Percentiles rank a stretch among this genome's conserved stretches.
Evolutionary conservation across 2,113 vertebrate species (phyloP).

Genomic region (Urocitellus parryii): DNA sequence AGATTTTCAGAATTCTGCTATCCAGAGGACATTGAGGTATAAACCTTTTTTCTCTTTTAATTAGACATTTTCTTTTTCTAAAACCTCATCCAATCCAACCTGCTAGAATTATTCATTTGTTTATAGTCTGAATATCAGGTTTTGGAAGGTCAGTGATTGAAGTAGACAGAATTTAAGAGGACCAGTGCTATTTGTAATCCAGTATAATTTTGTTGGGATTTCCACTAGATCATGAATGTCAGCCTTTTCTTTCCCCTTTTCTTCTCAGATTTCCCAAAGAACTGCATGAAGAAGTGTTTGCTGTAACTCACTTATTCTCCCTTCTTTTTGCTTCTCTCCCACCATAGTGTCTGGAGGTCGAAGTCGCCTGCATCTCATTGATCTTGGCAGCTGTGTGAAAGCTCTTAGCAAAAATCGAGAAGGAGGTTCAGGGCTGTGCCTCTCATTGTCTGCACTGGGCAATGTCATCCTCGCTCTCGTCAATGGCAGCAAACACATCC

Average conservation of each 20-base stretch:
- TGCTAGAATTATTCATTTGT: background rate
- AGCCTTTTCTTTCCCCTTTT: background rate
- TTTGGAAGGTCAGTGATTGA: background rate
- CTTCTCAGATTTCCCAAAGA: background rate
- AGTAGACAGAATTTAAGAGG: background rate
- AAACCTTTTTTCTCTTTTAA: background rate
- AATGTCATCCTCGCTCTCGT: conserved; percentile 99
- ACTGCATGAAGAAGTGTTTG: background rate
- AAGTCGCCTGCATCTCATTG: conserved; percentile 98
- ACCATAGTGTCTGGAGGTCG: conserved; percentile 97
- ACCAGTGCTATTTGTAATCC: background rate
- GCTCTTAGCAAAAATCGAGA: conserved; percentile 91
- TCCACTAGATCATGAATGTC: fast-evolving
- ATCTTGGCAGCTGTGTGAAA: conserved; percentile 97
- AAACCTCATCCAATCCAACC: background rate
- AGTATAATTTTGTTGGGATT: background rate
- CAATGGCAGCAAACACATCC: conserved; percentile 99
- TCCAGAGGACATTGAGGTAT: background rate
- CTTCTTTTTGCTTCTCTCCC: conserved; percentile 64
- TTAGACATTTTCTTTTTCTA: background rate
- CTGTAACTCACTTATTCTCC: conserved; percentile 57
- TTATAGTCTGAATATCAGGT: background rate
- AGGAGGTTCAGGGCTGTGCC: conserved; percentile 92
- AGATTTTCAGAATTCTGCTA: background rate
- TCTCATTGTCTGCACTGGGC: conserved; percentile 96